Base-by-base conservation (phyloP, 2,888 invertebrate species). In the Nycteola revayana region DNA sequence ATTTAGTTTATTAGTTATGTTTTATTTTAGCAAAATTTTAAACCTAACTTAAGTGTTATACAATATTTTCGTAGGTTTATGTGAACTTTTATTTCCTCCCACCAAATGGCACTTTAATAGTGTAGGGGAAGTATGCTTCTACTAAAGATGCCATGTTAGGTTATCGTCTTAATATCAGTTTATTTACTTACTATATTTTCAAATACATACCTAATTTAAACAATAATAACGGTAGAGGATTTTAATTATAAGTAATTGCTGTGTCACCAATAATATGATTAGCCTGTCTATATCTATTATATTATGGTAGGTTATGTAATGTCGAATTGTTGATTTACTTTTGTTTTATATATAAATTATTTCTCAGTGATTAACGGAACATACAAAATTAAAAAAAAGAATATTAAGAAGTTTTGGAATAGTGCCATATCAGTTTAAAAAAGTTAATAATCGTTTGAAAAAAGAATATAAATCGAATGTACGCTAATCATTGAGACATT, bases 1-100 rank as follows among this genome's bases (percentile, higher is more conserved):
- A 88, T 88, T 88, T 87, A 87, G 83, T 87, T 88, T 86, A 87
- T 88, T 88, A 87, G 85, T 87, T 88, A 85, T 82, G 87, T 87
- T 88, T 87, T 87, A 86, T 87, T 88, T 88, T 87, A 87, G 87
- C 82, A 83, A 88, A 88, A 87, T 86, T 88, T 88, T 86, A 75
- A 86, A 82, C 77, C 64, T 86, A 82, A 77, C 77, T 77, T 87
- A 87, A 87, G 87, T 87, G 87, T 88, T 88, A 84, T 81, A 80
- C 79, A 78, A 84, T 85, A 81, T 82, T 83, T 82, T 83, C 66
- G 72, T 86, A 83, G 80, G 72, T 84, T 84, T 84, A 80, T 74
- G 69, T 73, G 69, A 75, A 76, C 74, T 77, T 83, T 85, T 75
- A 72, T 82, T 86, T 82, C 70, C 79, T 81, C 84, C 86, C 88